Evolutionary conservation across 2,797 vertebrate species (phyloP).

Genomic region (Alfaro cultratus): DNA sequence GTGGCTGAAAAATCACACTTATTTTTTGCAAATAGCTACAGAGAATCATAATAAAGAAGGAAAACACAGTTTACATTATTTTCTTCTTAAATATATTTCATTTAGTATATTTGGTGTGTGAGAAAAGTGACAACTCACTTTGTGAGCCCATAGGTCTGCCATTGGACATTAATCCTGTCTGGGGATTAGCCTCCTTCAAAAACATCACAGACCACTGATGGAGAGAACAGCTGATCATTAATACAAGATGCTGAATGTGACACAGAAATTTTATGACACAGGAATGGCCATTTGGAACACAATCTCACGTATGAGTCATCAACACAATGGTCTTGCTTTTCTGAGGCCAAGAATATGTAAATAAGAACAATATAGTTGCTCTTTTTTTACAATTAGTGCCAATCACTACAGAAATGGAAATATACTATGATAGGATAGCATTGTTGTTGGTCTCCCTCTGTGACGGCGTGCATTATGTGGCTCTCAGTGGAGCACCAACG

Average conservation of each 20-base stretch:
- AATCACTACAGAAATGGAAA: not conserved
- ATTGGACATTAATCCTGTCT: slow-evolving; percentile 82
- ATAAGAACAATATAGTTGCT: not conserved
- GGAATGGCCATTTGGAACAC: slow-evolving; percentile 20
- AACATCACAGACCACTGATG: slow-evolving; percentile 44
- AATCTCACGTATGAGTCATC: slow-evolving; percentile 61
- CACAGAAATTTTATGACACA: slow-evolving; percentile 36
- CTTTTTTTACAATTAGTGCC: not conserved
- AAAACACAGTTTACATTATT: not conserved
- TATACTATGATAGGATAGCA: slow-evolving; percentile 38
- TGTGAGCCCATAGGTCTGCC: slow-evolving; percentile 53
- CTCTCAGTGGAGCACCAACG: slow-evolving; percentile 56
- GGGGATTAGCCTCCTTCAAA: slow-evolving; percentile 80
- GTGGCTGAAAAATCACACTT: too few species aligned
- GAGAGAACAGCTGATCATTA: slow-evolving; percentile 53
- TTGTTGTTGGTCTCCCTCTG: slow-evolving; percentile 28
- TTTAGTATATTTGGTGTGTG: not conserved
- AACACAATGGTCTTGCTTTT: slow-evolving; percentile 16
- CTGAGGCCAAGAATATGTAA: not conserved
- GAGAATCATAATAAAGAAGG: not conserved
- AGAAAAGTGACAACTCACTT: slow-evolving; percentile 52
- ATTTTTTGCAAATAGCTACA: not conserved
- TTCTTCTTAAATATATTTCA: not conserved
- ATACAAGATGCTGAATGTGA: slow-evolving; percentile 49
- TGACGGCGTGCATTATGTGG: slow-evolving; percentile 45